phyloP scores from a whole-genome alignment of 2,888 invertebrate species.

The Thymelicus lineola region DNA sequence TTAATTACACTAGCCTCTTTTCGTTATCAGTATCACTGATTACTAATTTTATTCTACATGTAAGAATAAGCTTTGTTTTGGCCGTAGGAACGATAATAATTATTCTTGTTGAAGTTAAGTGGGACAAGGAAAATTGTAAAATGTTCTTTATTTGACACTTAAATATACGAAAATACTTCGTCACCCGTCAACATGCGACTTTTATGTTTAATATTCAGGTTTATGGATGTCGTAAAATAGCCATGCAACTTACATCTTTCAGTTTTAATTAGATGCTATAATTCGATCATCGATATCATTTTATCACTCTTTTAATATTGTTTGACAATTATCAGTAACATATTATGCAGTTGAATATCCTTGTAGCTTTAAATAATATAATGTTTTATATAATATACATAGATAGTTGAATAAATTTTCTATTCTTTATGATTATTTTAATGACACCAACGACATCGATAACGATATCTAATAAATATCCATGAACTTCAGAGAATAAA shows the following conservation, averaged over 20 bases:
- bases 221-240: constrained; percentile 52
- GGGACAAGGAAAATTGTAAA: constrained; percentile 62
- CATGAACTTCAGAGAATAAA: constrained; percentile 13
- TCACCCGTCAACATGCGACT: constrained; percentile 53
- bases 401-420: too few relatives aligned
- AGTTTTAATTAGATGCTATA: not conserved
- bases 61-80: not conserved
- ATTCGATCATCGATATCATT: not conserved
- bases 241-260: not conserved
- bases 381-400: too few relatives aligned
- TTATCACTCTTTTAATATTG: not conserved
- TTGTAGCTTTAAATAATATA: not conserved
- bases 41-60: too few relatives aligned
- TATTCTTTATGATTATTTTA: not conserved
- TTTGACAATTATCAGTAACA: not conserved
- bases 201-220: constrained; percentile 62
- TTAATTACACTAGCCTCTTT: too few relatives aligned
- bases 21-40: too few relatives aligned
- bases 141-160: constrained; percentile 62
- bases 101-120: constrained; percentile 43
- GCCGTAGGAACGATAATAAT: not conserved
- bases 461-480: constrained; percentile 10
- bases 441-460: not conserved
- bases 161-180: constrained; percentile 61
- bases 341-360: not conserved